Conservation (phyloP, 2,113 vertebrate species). For the Grallaria varia region DNA sequence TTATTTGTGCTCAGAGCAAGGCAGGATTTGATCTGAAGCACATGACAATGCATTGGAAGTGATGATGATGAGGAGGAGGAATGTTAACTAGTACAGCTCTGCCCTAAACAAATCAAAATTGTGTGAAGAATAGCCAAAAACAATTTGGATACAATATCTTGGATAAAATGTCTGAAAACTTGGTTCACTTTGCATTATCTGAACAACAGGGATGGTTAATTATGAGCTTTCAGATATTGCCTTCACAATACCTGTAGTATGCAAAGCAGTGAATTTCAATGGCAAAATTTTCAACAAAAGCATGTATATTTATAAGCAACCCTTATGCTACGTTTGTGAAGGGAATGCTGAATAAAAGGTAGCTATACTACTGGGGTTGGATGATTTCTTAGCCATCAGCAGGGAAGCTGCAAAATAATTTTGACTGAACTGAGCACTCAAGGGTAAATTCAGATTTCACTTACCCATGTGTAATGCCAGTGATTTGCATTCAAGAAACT, state of each 20-base stretch:
- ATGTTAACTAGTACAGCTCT: conserved; percentile 23
- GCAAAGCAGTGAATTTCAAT: conserved; percentile 8
- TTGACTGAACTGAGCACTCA: conserved; percentile 47
- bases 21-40: background rate
- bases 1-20: conserved; percentile 49
- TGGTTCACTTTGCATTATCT: background rate
- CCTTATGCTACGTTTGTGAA: conserved; percentile 7
- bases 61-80: background rate
- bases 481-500: conserved; percentile 54
- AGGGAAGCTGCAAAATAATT: conserved; percentile 55
- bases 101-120: background rate
- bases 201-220: conserved; percentile 10
- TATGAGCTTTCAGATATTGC: background rate
- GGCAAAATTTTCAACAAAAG: conserved; percentile 1
- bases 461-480: conserved; percentile 25
- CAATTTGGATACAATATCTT: background rate
- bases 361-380: background rate
- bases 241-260: background rate
- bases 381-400: conserved; percentile 51
- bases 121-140: background rate
- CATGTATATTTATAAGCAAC: conserved; percentile 58
- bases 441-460: conserved; percentile 48
- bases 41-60: background rate
- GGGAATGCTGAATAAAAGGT: conserved; percentile 32
- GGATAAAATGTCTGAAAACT: background rate